phyloP scores from a whole-genome alignment of 2,888 invertebrate species.

The Anagyrus pseudococci region DNA sequence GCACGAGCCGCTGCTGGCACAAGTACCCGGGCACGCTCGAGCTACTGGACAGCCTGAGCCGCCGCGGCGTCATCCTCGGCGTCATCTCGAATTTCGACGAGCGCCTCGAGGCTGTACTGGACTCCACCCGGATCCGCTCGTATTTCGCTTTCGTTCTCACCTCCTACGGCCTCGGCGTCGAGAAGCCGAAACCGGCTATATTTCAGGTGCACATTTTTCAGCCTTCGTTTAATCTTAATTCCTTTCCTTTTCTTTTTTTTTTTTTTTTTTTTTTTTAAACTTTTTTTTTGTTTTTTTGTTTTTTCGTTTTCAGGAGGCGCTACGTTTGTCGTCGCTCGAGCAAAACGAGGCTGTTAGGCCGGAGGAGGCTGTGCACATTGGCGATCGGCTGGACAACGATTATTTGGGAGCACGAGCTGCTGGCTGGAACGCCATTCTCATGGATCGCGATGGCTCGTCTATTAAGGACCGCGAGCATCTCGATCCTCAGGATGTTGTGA shows the following conservation, averaged over 20 bases:
- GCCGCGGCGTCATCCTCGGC: constrained; percentile 67
- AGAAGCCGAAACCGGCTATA: constrained; percentile 79
- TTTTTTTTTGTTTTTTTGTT: background rate
- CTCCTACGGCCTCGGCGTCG: constrained; percentile 76
- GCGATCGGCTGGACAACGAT: constrained; percentile 79
- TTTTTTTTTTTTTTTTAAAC: too few species aligned
- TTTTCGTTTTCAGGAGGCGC: constrained; percentile 50
- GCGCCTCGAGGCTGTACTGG: constrained; percentile 73
- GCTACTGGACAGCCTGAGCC: constrained; percentile 69
- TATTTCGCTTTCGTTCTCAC: constrained; percentile 83
- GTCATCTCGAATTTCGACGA: constrained; percentile 91
- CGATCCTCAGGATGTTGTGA: constrained; percentile 28
- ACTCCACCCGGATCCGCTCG: constrained; percentile 70
- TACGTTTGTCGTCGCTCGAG: constrained; percentile 65
- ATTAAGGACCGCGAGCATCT: constrained; percentile 7
- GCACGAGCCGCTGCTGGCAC: constrained; percentile 77
- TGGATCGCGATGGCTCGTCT: constrained; percentile 44
- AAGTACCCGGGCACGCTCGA: constrained; percentile 70
- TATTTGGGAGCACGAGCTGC: constrained; percentile 77
- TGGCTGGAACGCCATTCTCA: constrained; percentile 76
- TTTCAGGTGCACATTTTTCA: constrained; percentile 61
- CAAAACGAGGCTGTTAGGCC: constrained; percentile 55
- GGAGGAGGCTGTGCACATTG: constrained; percentile 79
- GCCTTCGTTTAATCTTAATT: background rate
- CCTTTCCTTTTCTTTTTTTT: background rate